Evolutionary conservation across 2,888 invertebrate species (phyloP).

Genomic region (Nasonia oneida): DNA sequence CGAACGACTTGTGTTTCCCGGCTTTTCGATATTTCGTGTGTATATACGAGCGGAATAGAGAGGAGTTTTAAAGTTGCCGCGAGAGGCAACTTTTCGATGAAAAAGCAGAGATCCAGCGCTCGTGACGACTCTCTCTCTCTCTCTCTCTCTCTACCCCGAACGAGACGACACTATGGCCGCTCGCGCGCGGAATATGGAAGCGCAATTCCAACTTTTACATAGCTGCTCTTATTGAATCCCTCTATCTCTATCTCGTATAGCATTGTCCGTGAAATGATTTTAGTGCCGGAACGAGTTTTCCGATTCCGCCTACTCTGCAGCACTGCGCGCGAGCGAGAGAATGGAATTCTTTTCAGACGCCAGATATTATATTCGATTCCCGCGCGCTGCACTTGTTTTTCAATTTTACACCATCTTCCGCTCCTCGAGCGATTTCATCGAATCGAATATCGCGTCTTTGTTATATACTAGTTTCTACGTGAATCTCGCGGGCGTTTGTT

Average conservation of each 20-base stretch:
- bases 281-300: background rate
- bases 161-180: constrained; percentile 25
- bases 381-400: background rate
- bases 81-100: constrained; percentile 13
- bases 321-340: background rate
- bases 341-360: background rate
- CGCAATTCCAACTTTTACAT: constrained; percentile 38
- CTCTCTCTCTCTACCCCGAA: background rate
- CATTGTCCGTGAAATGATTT: constrained; percentile 18
- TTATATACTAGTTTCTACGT: background rate
- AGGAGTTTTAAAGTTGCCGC: background rate
- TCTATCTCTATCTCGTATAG: background rate
- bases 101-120: background rate
- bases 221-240: constrained; percentile 20
- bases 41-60: background rate
- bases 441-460: background rate
- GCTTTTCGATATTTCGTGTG: background rate
- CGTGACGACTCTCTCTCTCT: background rate
- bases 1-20: constrained; percentile 17
- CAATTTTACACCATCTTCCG: background rate
- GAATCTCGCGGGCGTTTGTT: background rate
- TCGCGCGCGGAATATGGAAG: constrained; percentile 20
- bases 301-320: background rate
- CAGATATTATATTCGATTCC: background rate
- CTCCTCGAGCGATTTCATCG: background rate